Evolutionary conservation across 1,140 invertebrate species (phyloP).

Genomic region (Dreissena polymorpha): DNA sequence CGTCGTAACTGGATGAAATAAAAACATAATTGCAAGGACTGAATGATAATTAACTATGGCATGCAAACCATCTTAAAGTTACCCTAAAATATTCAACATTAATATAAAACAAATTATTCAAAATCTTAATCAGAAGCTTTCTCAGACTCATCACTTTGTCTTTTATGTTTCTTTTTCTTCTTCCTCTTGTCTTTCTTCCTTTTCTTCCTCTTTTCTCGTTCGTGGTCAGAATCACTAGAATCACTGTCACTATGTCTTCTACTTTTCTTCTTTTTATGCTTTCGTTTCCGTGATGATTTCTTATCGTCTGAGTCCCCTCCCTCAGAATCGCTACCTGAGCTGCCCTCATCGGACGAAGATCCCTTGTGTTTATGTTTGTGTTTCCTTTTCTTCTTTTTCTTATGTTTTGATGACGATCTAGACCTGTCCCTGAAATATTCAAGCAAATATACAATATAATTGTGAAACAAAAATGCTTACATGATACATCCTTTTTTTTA

Average conservation of each 20-base stretch:
- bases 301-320: conserved; percentile 11
- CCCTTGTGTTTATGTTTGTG: conserved; percentile 39
- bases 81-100: too few species aligned
- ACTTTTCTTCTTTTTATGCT: conserved; percentile 23
- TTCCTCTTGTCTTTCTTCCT: conserved; percentile 18
- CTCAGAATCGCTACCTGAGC: conserved; percentile 5
- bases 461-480: too few species aligned
- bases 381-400: conserved; percentile 47
- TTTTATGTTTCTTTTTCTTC: conserved; percentile 14
- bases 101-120: too few species aligned
- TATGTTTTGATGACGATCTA: conserved; percentile 42
- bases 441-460: background rate
- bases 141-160: too few species aligned
- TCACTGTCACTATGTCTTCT: background rate
- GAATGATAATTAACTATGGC: too few species aligned
- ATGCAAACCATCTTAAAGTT: too few species aligned
- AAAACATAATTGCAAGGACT: too few species aligned
- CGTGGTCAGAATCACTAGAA: conserved; percentile 6
- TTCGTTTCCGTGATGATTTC: background rate
- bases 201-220: conserved; percentile 28
- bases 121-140: too few species aligned
- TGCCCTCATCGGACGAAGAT: background rate
- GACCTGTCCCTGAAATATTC: conserved; percentile 48
- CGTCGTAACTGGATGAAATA: too few species aligned
- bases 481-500: too few species aligned